phyloP scores from a whole-genome alignment of 2,113 vertebrate species.

The Gobiocypris rarus region DNA sequence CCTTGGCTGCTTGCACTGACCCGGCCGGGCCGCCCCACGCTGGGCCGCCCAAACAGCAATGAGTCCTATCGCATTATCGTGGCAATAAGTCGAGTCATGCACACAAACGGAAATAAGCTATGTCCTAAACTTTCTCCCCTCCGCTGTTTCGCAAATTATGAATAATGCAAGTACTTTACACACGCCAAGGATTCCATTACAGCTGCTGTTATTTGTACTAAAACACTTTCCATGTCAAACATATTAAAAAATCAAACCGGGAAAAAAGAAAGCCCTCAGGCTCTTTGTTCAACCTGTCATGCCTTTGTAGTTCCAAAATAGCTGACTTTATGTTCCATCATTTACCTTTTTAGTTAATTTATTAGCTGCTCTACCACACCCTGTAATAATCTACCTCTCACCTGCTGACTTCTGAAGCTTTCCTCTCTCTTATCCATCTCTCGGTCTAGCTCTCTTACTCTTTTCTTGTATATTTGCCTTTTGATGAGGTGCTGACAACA shows the following conservation, averaged over 20 bases:
- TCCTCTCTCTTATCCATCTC: constrained; percentile 52
- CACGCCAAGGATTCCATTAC: constrained; percentile 88
- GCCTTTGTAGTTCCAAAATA: constrained; percentile 87
- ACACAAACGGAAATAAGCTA: constrained; percentile 75
- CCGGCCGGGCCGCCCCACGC: constrained; percentile 17
- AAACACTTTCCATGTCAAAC: constrained; percentile 95
- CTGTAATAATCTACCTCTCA: constrained; percentile 79
- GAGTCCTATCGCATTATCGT: constrained; percentile 51
- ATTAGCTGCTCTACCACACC: constrained; percentile 85
- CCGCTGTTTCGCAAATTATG: constrained; percentile 86
- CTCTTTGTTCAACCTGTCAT: constrained; percentile 95
- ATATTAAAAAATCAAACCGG: constrained; percentile 85
- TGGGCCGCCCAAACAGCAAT: constrained; percentile 42
- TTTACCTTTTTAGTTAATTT: constrained; percentile 85
- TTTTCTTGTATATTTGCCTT: constrained; percentile 48
- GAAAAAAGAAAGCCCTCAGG: constrained; percentile 86
- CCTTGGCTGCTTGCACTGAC: constrained; percentile 59
- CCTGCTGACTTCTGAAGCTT: constrained; percentile 79
- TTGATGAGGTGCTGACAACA: constrained; percentile 65
- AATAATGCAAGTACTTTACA: constrained; percentile 88
- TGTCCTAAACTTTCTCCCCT: constrained; percentile 74
- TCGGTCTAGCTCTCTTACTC: constrained; percentile 28
- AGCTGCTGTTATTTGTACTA: constrained; percentile 95
- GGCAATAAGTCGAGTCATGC: constrained; percentile 67
- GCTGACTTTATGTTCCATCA: constrained; percentile 76